These are phyloP conservation scores for Alfaro cultratus DNA, from an alignment of 2,797 vertebrate species.

Conservation along the genomic window DNA sequence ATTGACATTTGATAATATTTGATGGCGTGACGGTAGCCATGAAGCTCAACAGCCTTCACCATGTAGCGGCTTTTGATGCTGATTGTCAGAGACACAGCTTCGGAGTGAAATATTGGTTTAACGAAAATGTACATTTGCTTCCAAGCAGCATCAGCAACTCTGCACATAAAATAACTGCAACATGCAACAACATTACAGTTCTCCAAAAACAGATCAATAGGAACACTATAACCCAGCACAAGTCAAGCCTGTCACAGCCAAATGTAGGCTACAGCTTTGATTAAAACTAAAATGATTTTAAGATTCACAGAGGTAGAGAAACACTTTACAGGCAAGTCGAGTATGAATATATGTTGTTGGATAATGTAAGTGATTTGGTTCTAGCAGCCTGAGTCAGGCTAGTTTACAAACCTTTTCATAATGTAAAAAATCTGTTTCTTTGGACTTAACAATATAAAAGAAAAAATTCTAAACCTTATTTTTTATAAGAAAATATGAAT, in stretches of 20 bases:
- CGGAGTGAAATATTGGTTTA: slow-evolving; percentile 42
- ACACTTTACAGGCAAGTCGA: not conserved
- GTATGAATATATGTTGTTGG: not conserved
- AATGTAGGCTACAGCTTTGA: slow-evolving; percentile 13
- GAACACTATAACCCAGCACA: slow-evolving; percentile 29
- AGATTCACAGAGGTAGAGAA: not conserved
- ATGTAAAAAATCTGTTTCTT: not conserved
- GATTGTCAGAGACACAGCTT: not conserved
- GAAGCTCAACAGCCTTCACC: slow-evolving; percentile 8
- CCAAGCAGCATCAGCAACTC: slow-evolving; percentile 63
- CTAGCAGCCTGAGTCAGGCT: slow-evolving; percentile 50
- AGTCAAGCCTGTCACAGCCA: slow-evolving; percentile 24
- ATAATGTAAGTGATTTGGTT: slow-evolving; percentile 46
- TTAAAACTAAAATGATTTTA: slow-evolving; percentile 14
- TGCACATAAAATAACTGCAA: slow-evolving; percentile 39
- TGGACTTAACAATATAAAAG: not conserved
- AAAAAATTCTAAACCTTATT: not conserved
- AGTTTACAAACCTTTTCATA: not conserved
- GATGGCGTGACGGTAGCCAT: slow-evolving; percentile 2
- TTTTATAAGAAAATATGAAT: too few relatives aligned
- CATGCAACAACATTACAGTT: slow-evolving; percentile 36
- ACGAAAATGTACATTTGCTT: slow-evolving; percentile 38
- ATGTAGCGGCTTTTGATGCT: not conserved
- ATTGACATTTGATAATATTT: slow-evolving; percentile 14
- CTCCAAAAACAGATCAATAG: slow-evolving; percentile 56